These are phyloP conservation scores for Hirudo medicinalis DNA, from an alignment of 1,140 invertebrate genomes.

Conservation along the genomic window DNA sequence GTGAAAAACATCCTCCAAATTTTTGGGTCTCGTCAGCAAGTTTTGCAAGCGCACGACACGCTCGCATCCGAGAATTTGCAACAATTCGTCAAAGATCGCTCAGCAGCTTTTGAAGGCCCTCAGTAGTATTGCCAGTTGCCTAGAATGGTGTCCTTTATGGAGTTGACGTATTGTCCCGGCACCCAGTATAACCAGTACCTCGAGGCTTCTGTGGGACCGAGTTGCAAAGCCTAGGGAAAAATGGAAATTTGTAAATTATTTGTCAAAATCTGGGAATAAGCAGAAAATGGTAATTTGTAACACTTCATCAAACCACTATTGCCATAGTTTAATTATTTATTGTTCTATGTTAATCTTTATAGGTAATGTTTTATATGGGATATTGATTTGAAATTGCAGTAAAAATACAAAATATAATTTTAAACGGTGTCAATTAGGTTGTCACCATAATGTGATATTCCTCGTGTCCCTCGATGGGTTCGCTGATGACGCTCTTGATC, in stretches of 20 bases:
- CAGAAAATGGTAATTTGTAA: background rate
- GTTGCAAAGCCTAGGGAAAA: conserved; percentile 56
- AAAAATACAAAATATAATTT: no score
- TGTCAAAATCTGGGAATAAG: no score
- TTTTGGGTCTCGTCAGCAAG: no score
- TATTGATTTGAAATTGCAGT: no score
- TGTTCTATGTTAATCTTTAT: no score
- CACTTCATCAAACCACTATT: no score
- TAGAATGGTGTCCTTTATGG: conserved; percentile 77
- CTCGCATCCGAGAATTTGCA: no score
- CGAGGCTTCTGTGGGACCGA: conserved; percentile 74
- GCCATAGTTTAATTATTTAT: no score
- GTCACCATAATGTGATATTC: conserved; percentile 82
- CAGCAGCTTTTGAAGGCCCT: conserved; percentile 8
- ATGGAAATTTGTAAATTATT: conserved; percentile 25
- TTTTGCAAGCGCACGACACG: no score
- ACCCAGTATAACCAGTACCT: conserved; percentile 91
- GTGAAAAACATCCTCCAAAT: no score
- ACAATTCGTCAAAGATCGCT: background rate
- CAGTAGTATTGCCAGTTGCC: conserved; percentile 74
- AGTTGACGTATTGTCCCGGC: conserved; percentile 71
- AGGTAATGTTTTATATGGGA: no score
- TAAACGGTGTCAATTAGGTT: no score
- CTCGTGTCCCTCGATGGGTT: conserved; percentile 75
- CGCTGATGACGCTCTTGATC: conserved; percentile 67